phyloP scores from a whole-genome alignment of 2,797 vertebrate genomes.

The Varecia variegata region DNA sequence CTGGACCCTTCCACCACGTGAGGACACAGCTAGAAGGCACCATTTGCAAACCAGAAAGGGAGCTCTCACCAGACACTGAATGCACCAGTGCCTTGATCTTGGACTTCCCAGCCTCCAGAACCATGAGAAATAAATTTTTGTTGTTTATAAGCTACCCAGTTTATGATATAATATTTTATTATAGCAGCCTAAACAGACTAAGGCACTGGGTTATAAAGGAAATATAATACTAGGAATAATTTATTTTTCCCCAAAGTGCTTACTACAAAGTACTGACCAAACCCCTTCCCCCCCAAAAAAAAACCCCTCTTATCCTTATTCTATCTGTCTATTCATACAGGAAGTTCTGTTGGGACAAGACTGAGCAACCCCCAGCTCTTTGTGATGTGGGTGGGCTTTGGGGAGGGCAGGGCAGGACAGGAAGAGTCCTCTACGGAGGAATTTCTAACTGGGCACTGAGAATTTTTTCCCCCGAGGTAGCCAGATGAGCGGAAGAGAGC shows the following conservation, averaged over 20 bases:
- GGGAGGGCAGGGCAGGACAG: not conserved
- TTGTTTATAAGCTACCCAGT: not conserved
- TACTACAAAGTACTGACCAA: not conserved
- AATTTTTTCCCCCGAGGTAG: not conserved
- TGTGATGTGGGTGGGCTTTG: not conserved
- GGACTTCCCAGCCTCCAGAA: not conserved
- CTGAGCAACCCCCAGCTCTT: too few relatives aligned
- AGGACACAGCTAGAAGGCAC: not conserved
- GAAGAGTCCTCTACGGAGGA: not conserved
- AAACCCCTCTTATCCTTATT: not conserved
- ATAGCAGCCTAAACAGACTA: not conserved
- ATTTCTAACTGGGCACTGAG: conserved; percentile 21
- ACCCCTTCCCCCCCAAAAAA: not conserved
- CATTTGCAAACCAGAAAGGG: not conserved
- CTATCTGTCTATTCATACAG: not conserved
- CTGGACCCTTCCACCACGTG: not conserved
- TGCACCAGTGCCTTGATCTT: not conserved
- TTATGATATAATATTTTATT: not conserved
- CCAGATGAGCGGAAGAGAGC: not conserved
- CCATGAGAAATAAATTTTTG: not conserved
- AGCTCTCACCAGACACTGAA: not conserved
- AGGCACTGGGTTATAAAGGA: not conserved
- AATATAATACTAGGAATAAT: not conserved
- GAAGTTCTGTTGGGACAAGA: not conserved
- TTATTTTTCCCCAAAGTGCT: not conserved